These are phyloP conservation scores for Drosophila neonasuta DNA, from an alignment of 2,888 invertebrate genomes.

Conservation along the genomic window DNA sequence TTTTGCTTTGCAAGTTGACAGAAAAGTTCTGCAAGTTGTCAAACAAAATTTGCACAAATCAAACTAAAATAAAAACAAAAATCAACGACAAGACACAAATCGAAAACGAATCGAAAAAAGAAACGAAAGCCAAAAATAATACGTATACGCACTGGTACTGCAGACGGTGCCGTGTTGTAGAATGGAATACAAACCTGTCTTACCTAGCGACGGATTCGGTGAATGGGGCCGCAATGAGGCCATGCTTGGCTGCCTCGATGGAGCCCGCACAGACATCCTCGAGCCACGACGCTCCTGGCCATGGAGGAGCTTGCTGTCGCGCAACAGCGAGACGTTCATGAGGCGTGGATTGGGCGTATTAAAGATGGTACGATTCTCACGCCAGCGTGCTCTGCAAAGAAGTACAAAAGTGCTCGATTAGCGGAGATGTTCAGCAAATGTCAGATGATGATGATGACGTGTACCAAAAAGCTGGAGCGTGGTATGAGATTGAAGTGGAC, in stretches of 20 bases:
- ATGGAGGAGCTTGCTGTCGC: constrained; percentile 91
- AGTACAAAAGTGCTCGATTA: constrained; percentile 28
- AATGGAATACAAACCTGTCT: constrained; percentile 82
- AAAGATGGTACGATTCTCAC: constrained; percentile 95
- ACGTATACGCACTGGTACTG: constrained; percentile 39
- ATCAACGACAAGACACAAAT: constrained; percentile 33
- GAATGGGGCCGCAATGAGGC: constrained; percentile 92
- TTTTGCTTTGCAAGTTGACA: constrained; percentile 42
- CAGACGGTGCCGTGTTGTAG: constrained; percentile 41
- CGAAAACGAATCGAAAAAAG: constrained; percentile 22
- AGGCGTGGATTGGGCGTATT: constrained; percentile 96
- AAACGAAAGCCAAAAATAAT: constrained; percentile 32
- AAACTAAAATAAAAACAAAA: constrained; percentile 28
- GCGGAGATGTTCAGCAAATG: background rate
- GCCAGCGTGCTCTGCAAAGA: constrained; percentile 90
- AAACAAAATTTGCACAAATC: constrained; percentile 48
- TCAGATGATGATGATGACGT: constrained; percentile 27
- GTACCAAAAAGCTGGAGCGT: constrained; percentile 44
- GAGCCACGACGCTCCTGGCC: constrained; percentile 90
- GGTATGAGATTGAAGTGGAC: constrained; percentile 10
- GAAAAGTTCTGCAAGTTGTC: constrained; percentile 57
- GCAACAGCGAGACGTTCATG: constrained; percentile 93
- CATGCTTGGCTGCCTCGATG: constrained; percentile 93
- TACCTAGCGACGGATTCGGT: constrained; percentile 83
- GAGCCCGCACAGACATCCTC: constrained; percentile 89